phyloP scores from a whole-genome alignment of 2,888 invertebrate genomes.

The Ypsolopha scabrella region DNA sequence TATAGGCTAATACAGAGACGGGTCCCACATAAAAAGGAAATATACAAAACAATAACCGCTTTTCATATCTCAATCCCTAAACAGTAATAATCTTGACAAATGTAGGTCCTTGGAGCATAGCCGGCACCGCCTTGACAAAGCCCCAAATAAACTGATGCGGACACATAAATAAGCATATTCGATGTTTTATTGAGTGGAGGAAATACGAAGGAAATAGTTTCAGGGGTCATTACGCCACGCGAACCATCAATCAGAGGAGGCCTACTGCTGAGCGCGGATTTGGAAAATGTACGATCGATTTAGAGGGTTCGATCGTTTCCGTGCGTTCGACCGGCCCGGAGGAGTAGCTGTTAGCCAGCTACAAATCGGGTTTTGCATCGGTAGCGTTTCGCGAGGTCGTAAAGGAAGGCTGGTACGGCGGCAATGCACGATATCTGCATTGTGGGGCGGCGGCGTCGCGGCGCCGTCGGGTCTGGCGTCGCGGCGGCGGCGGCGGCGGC shows the following conservation, averaged over 20 bases:
- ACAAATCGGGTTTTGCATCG: conserved; percentile 11
- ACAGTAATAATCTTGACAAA: conserved; percentile 66
- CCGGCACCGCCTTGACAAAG: conserved; percentile 60
- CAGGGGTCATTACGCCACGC: conserved; percentile 63
- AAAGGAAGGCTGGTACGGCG: conserved; percentile 21
- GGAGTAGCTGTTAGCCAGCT: too few relatives aligned
- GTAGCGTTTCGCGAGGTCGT: conserved; percentile 28
- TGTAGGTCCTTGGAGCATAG: conserved; percentile 60
- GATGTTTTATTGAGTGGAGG: conserved; percentile 67
- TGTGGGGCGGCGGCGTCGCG: conserved; percentile 46
- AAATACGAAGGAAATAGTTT: conserved; percentile 68
- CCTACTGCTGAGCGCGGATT: conserved; percentile 22
- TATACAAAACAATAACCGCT: conserved; percentile 65
- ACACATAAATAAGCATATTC: conserved; percentile 65
- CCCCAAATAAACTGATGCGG: conserved; percentile 60
- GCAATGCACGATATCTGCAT: conserved; percentile 65
- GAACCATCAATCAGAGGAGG: conserved; percentile 55
- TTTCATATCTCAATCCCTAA: conserved; percentile 61
- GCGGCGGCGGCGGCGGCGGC: conserved; percentile 59
- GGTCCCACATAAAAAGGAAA: conserved; percentile 28
- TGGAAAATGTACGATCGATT: conserved; percentile 29
- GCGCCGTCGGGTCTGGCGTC: conserved; percentile 66
- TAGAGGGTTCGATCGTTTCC: conserved; percentile 5
- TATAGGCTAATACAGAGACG: too few relatives aligned
- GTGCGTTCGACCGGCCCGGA: not conserved